A percentile compares a stretch with the other conserved stretches of the same genome.
phyloP scores from a whole-genome alignment of 2,113 vertebrate genomes.

The Crotalus tigris region DNA sequence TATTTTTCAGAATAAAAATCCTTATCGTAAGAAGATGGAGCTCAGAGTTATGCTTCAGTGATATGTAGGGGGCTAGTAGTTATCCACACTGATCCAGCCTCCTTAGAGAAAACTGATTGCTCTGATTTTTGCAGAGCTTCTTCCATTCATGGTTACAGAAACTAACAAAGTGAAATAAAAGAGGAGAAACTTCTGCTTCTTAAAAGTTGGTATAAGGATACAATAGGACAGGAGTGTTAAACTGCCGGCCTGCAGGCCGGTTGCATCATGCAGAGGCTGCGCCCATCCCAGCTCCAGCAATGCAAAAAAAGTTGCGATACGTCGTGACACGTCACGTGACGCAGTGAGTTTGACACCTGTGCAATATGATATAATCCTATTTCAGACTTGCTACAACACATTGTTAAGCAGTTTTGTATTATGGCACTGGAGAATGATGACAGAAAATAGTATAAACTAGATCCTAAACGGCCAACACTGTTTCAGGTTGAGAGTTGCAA shows the following conservation, averaged over 20 bases:
- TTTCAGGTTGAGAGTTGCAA: background rate
- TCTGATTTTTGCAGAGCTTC: background rate
- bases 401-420: background rate
- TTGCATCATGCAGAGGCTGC: too few species aligned
- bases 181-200: too few species aligned
- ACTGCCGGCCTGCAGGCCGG: too few species aligned
- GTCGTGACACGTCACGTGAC: too few species aligned
- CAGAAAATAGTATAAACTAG: background rate
- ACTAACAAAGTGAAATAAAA: background rate
- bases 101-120: background rate
- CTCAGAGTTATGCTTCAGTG: background rate
- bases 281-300: too few species aligned
- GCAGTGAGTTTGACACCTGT: too few species aligned
- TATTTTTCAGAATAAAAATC: background rate
- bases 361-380: background rate
- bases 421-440: too few species aligned
- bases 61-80: background rate
- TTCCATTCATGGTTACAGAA: background rate
- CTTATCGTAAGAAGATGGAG: background rate
- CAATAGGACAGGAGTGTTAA: background rate
- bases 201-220: background rate
- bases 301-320: too few species aligned
- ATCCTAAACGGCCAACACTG: background rate
- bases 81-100: background rate
- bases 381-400: background rate